Base-by-base conservation (phyloP, 2,113 vertebrate genomes). In the Odontesthes bonariensis region DNA sequence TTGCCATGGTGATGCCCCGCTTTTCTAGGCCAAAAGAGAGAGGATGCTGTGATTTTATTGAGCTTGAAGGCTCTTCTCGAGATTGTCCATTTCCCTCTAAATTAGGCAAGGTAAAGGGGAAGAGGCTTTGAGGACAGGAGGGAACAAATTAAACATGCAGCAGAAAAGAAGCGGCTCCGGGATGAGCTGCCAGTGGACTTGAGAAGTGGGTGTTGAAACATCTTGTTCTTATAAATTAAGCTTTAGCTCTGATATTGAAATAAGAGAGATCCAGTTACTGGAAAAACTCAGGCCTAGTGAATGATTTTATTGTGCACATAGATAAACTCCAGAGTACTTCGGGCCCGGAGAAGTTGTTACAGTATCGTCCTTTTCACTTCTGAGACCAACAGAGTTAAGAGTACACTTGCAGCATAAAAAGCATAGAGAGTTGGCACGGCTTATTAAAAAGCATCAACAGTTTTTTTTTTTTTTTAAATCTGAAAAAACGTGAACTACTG, bases 1-100 rank as follows among this genome's bases (percentile, higher is more conserved):
- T 92, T 89, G 77, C 91, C 88, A 91, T 92, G 87, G 88, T n/a
- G 75, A 93, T 87, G 85, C 79, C 81, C 85, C 40, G 87, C 80
- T 91, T 89, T 81, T 86, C 79, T 11, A 77, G 86, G 67, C 84
- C 56, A 19, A 72, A 77, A 78, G 70, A 63, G 56, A 83, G 68
- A 84, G 69, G 46, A 88, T 67, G 71, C 70, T 19, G 54, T 83
- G 67, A 64, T 73, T 32, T 67, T 38, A 75, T 51, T 61, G 80
- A 88, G 82, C 78, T 69, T 0, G 69, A 68, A 81, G 81, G 67
- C 69, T 88, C 75, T 80, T 77, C 81, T 63, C 19, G 11, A 81
- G 74, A 87, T 84, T 84, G 77, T 82, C 73, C 79, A 79, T 86
- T 88, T 87, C 79, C 78, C 65, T 62, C 68, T 75, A 42, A 86